Conservation (phyloP, 1,140 invertebrate genomes). For the Nilaparvata lugens region DNA sequence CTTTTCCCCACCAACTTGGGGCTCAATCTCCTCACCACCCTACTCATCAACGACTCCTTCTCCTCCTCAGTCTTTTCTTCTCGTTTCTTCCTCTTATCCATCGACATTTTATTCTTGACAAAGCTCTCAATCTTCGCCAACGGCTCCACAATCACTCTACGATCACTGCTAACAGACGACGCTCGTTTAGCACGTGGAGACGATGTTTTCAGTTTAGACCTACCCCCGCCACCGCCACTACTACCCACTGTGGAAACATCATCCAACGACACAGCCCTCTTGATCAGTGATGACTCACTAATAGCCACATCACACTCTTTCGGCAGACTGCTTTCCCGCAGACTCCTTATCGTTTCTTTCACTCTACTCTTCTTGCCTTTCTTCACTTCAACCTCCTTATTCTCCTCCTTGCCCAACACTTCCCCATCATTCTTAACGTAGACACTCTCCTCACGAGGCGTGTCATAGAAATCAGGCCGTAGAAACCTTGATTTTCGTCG, state of each 20-base stretch:
- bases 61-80: not conserved
- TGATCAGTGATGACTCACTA: slow-evolving; percentile 49
- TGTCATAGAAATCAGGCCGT: slow-evolving; percentile 67
- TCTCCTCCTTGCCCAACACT: slow-evolving; percentile 19
- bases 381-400: slow-evolving; percentile 16
- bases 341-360: slow-evolving; percentile 25
- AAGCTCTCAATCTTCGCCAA: slow-evolving; percentile 2
- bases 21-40: no score
- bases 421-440: slow-evolving; percentile 47
- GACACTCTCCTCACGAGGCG: slow-evolving; percentile 56
- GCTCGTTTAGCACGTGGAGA: slow-evolving; percentile 36
- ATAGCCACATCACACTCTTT: slow-evolving; percentile 4
- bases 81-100: not conserved
- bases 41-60: no score
- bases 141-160: slow-evolving; percentile 58
- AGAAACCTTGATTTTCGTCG: slow-evolving; percentile 59
- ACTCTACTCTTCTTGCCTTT: slow-evolving; percentile 32
- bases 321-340: slow-evolving; percentile 43
- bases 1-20: no score
- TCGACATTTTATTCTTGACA: slow-evolving; percentile 1
- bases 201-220: slow-evolving; percentile 19
- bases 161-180: slow-evolving; percentile 48
- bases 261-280: slow-evolving; percentile 55
- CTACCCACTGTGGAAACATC: slow-evolving; percentile 39
- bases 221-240: no score